Base-by-base conservation (phyloP, 2,888 invertebrate genomes). In the Ligdia adustata region DNA sequence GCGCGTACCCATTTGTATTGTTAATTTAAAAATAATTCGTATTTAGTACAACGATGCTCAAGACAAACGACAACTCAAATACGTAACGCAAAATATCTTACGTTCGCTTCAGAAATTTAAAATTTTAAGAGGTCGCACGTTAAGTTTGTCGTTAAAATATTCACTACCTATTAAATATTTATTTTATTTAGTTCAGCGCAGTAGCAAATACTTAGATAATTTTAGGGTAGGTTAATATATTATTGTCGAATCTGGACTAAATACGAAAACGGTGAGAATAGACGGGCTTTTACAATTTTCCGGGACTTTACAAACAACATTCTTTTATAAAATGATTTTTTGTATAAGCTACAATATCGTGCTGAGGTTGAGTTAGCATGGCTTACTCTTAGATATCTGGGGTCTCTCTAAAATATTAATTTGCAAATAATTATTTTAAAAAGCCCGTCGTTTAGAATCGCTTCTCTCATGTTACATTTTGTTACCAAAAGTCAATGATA, bases 1-100 rank as follows among this genome's bases (percentile, higher is more conserved):
- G 52, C 58, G 53, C 57, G 57, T 57, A 57, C 54, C 55, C 58
- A 53, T 59, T 60, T 61, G 57, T 59, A 57, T 64, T 53, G 57
- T 60, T 52, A 55, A 49, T 56, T 62, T 61, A 52, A 48, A 58
- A 55, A 46, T 39, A 53, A 51, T 51, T 54, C 52, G 45, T 56
- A 52, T 56, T 41, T 12, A 29, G 14, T 29, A 20, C 41, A 38
- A 38, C 37, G 52, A 52, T 65, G 64, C 68, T 62, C 64, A 70
- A 64, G 37, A 52, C 49, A 49, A 22, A 37, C 46, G 44, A n/a
- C 51, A 43, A 57, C 60, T 39, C 38, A 31, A 26, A 42, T 35
- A 42, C 28, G 33, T 49, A 43, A 31, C 54, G 53, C 12, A 24
- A 39, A 46, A 52, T 53, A 52, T 59, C 55, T 42, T 24, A 43